phyloP scores from a whole-genome alignment of 2,797 vertebrate genomes.

The Enteromius radiatus region DNA sequence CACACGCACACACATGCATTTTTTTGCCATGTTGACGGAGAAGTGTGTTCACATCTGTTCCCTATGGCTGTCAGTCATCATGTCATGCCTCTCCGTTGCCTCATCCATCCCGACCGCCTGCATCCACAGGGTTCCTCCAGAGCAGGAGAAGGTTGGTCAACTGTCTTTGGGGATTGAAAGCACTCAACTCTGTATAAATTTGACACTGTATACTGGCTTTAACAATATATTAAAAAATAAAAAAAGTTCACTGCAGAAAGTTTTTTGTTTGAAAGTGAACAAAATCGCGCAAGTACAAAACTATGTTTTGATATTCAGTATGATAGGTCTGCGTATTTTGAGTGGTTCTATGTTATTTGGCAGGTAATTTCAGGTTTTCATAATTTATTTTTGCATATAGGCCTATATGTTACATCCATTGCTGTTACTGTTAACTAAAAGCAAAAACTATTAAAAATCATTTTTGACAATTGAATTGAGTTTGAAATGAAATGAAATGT shows the following conservation, averaged over 20 bases:
- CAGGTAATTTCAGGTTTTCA: too few species aligned
- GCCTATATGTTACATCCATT: too few species aligned
- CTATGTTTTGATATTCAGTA: too few species aligned
- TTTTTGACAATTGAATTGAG: too few species aligned
- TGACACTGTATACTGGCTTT: neutral
- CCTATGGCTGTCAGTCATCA: conserved; percentile 47
- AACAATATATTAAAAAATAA: neutral
- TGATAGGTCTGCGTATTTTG: too few species aligned
- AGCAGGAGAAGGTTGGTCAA: conserved; percentile 29
- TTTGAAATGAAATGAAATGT: too few species aligned
- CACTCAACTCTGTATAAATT: neutral
- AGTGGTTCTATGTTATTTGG: too few species aligned
- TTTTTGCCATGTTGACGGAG: conserved; percentile 13
- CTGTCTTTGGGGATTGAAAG: conserved; percentile 21
- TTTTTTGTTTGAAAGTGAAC: neutral
- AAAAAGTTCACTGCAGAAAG: neutral
- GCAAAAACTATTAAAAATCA: too few species aligned
- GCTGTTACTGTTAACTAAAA: too few species aligned
- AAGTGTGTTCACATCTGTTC: conserved; percentile 43
- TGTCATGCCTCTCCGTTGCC: conserved; percentile 26
- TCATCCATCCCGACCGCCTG: conserved; percentile 26
- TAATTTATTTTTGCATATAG: too few species aligned
- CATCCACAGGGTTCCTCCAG: conserved; percentile 7
- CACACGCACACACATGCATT: neutral
- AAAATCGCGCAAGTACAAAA: too few species aligned